Conservation (phyloP, 2,113 vertebrate genomes). For the Campylomormyrus tamandua region DNA sequence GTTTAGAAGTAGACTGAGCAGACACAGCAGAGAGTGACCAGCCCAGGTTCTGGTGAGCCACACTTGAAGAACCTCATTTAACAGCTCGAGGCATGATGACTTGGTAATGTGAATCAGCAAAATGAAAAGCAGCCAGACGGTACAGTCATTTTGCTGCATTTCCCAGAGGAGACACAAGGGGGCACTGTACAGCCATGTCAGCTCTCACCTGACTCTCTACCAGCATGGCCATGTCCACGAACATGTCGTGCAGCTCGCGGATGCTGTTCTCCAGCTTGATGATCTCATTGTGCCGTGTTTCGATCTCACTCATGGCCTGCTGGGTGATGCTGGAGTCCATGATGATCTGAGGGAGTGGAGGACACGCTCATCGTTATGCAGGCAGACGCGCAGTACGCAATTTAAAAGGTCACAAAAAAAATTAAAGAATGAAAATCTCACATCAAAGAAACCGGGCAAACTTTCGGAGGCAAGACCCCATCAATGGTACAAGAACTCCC, state of each 20-base stretch:
- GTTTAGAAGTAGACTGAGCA: not conserved
- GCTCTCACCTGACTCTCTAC: conserved; percentile 90
- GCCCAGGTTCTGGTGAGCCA: not conserved
- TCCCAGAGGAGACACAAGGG: not conserved
- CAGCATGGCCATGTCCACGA: conserved; percentile 97
- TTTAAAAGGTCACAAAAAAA: not conserved
- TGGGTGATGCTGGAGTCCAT: conserved; percentile 94
- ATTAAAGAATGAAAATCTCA: not conserved
- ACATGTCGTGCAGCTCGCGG: conserved; percentile 95
- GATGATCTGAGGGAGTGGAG: conserved; percentile 71
- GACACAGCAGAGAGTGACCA: not conserved
- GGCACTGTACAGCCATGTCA: not conserved
- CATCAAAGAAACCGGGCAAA: not conserved
- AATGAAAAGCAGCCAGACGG: not conserved
- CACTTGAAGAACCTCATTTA: not conserved
- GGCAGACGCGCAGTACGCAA: not conserved
- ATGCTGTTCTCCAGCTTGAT: conserved; percentile 96
- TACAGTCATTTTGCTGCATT: not conserved
- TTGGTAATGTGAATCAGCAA: not conserved
- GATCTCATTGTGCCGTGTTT: conserved; percentile 89
- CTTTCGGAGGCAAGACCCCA: not conserved
- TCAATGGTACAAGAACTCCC: not conserved
- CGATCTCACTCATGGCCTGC: conserved; percentile 92
- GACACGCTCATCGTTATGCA: not conserved
- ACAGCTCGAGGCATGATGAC: not conserved